Conservation (phyloP, 2,888 invertebrate species). For the Aspidiotus rigidus region DNA sequence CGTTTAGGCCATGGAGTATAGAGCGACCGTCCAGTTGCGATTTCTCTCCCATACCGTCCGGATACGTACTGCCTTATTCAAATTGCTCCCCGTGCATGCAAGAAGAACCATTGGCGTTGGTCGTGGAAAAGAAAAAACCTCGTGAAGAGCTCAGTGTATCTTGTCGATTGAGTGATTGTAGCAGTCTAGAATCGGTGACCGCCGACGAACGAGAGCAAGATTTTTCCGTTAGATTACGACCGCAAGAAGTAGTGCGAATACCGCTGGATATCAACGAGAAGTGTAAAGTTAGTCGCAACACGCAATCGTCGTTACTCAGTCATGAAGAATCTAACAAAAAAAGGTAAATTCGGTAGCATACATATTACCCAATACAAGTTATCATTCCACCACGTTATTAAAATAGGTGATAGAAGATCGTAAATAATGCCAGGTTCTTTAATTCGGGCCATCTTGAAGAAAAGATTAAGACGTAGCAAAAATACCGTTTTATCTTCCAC, state of each 20-base stretch:
- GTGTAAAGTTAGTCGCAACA: too few species aligned
- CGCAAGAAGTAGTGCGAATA: slow-evolving; percentile 24
- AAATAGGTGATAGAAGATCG: too few species aligned
- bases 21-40: slow-evolving; percentile 6
- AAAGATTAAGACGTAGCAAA: too few species aligned
- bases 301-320: too few species aligned
- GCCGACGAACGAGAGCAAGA: neutral
- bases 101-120: slow-evolving; percentile 56
- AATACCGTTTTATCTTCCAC: too few species aligned
- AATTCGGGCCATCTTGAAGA: too few species aligned
- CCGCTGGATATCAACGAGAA: neutral
- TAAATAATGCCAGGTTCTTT: too few species aligned
- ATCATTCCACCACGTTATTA: too few species aligned
- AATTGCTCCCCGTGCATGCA: slow-evolving; percentile 42
- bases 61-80: slow-evolving; percentile 8
- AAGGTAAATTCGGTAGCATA: too few species aligned
- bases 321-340: too few species aligned
- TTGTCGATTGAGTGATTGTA: too few species aligned
- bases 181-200: neutral
- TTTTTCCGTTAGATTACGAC: slow-evolving; percentile 10
- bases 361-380: too few species aligned
- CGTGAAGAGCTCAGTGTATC: neutral
- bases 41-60: slow-evolving; percentile 9
- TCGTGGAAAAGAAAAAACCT: slow-evolving; percentile 40
- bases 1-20: slow-evolving; percentile 58